Evolutionary conservation across 2,888 invertebrate genomes (phyloP).

Genomic region (Agrotis exclamationis): DNA sequence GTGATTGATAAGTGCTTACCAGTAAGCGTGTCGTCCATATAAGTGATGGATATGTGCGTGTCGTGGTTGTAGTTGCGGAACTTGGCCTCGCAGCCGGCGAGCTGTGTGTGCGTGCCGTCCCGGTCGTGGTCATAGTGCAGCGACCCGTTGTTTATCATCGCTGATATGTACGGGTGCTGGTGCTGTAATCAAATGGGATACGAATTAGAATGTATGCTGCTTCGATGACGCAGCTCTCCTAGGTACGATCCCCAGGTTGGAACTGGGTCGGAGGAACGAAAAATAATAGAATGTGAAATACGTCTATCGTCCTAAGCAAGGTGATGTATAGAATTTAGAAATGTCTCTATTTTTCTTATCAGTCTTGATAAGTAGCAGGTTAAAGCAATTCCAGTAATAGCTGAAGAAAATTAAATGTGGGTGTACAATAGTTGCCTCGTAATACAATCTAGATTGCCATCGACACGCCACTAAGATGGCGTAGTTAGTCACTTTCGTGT

Average conservation of each 20-base stretch:
- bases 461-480: not conserved
- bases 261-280: too few species aligned
- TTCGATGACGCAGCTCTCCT: too few species aligned
- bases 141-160: conserved; percentile 99
- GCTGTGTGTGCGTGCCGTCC: conserved; percentile 99
- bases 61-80: conserved; percentile 98
- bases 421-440: not conserved
- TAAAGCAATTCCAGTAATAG: not conserved
- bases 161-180: conserved; percentile 99
- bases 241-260: too few species aligned
- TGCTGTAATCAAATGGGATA: conserved; percentile 92
- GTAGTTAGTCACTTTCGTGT: not conserved
- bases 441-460: not conserved
- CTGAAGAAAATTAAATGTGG: not conserved
- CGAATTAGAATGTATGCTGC: not conserved
- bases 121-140: conserved; percentile 99
- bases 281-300: too few species aligned
- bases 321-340: too few species aligned
- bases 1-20: conserved; percentile 96
- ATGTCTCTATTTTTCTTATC: too few species aligned
- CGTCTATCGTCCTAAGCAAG: too few species aligned
- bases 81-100: conserved; percentile 99
- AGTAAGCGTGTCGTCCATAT: conserved; percentile 97
- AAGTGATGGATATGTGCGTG: conserved; percentile 97
- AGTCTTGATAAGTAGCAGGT: too few species aligned